Conservation (phyloP, 2,888 invertebrate genomes). For the Hermaeophaga mercurialis region DNA sequence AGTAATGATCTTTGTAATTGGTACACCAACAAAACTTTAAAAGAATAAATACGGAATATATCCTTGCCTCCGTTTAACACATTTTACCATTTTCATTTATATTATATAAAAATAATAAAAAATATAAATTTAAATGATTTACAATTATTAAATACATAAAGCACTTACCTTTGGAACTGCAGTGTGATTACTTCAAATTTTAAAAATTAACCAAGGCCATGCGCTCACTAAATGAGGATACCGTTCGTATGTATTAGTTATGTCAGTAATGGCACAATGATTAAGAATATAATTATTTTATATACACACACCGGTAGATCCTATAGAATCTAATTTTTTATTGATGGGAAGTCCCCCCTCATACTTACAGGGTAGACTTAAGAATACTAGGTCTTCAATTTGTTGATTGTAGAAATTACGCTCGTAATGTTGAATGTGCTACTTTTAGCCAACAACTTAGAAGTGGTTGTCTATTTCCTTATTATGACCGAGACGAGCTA, state of each 20-base stretch:
- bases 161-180: neutral
- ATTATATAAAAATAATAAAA: no score
- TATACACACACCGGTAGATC: neutral
- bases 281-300: neutral
- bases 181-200: neutral
- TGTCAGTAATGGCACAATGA: neutral
- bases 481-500: neutral
- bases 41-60: no score
- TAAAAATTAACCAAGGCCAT: neutral
- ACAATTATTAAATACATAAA: neutral
- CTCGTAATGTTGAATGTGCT: neutral
- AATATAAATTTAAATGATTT: no score
- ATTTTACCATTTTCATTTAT: no score
- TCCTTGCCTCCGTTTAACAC: no score
- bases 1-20: no score
- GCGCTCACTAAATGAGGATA: neutral
- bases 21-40: no score
- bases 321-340: neutral
- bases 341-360: neutral
- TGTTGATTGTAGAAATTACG: no score
- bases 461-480: neutral
- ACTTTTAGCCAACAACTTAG: neutral
- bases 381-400: no score
- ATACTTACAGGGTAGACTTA: neutral
- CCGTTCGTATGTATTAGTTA: neutral